Base-by-base conservation (phyloP, 2,888 invertebrate genomes). In the Melangyna quadrimaculata region DNA sequence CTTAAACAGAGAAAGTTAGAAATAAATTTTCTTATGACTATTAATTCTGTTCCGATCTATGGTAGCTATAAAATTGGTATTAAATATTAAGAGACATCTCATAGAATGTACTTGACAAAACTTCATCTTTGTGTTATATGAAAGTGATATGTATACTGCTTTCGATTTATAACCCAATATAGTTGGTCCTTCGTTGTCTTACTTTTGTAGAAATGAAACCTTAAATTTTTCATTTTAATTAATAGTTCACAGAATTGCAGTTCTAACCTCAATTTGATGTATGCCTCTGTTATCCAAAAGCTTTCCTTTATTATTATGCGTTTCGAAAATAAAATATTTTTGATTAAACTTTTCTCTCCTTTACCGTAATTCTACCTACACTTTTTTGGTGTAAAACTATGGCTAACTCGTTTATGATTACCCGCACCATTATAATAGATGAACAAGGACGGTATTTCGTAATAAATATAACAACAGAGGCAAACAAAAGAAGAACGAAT, bases 321-420 rank as follows among this genome's bases (percentile, higher is more conserved):
- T 59, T 59, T 1, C 14, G n/a, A 8, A 37, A 59, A 59, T 59
- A 59, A 14, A n/a, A 40, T 3, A 61, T 55, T 55, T 55, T 55
- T 55, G 59, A 37, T 55, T 55, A 61, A 40, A 61, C 24, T 61
- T 24, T 40, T 40, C 24, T 61, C 5, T 24, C 40, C n/a, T 40
- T 17, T 40, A 12, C n/a, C 9, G 10, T 40, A n/a, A 40, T n/a
- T 40, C 24, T 40, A 61, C 14, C 14, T 61, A 40, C 7, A 19
- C 57, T 29, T 67, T 48, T 51, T 32, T 40, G 51, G 59, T 59
- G 57, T 22, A 37, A 40, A 73, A 67, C 65, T 73, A 79, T 57
- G 48, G 24, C 67, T 74, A 74, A 65, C 74, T 55, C 63, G 43
- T 53, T 74, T 74, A 74, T 65, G 74, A 74, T 65, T 40, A 74